phyloP scores from a whole-genome alignment of 92 coral and sea anemone genomes.

The Parazoanthus atlanticus region DNA sequence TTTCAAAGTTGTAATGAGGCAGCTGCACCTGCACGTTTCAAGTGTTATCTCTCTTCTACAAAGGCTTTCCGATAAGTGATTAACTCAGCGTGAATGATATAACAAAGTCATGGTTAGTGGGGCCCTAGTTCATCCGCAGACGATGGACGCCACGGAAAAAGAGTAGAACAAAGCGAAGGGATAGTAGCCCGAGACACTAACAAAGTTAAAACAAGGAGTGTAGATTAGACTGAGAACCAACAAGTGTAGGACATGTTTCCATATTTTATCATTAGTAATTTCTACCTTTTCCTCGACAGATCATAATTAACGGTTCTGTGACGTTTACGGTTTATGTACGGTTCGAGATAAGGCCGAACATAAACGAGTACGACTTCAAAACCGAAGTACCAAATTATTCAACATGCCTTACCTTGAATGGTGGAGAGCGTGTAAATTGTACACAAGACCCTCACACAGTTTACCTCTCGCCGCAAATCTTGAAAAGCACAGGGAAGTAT shows the following conservation, averaged over 20 bases:
- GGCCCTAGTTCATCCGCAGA: neutral
- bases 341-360: conserved; percentile 8
- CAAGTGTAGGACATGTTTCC: neutral
- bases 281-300: conserved; percentile 11
- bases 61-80: neutral
- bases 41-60: neutral
- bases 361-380: conserved; percentile 26
- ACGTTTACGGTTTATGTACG: conserved; percentile 3
- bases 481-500: conserved; percentile 22
- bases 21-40: neutral
- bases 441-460: neutral
- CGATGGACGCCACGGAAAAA: too few species aligned
- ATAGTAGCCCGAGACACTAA: too few species aligned
- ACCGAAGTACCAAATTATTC: neutral
- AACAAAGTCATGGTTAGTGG: neutral
- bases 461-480: conserved; percentile 21
- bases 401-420: neutral
- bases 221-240: too few species aligned
- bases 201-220: too few species aligned
- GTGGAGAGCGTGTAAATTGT: neutral
- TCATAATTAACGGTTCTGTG: neutral
- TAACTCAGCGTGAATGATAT: neutral
- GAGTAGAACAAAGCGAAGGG: too few species aligned
- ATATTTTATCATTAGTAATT: neutral
- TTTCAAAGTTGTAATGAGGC: neutral